Percentiles rank a stretch among this genome's conserved stretches.
Evolutionary conservation across 2,888 invertebrate genomes (phyloP).

Genomic region (Rotaria macrura): DNA sequence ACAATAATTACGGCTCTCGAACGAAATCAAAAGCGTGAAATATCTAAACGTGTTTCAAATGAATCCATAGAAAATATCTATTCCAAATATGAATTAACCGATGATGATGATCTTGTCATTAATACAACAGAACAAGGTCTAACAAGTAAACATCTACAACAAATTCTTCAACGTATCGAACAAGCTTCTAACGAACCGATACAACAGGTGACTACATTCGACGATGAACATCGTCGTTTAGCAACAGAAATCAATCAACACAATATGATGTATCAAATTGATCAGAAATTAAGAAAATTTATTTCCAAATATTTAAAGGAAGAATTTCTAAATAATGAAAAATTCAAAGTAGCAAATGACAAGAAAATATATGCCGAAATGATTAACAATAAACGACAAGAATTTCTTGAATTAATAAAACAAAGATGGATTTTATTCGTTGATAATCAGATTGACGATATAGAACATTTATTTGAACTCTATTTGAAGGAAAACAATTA

Average conservation of each 20-base stretch:
- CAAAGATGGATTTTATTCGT: neutral
- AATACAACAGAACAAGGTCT: neutral
- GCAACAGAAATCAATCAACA: conserved; percentile 1
- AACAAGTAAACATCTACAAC: neutral
- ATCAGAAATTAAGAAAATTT: conserved; percentile 15
- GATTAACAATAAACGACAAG: neutral
- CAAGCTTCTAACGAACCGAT: neutral
- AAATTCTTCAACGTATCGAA: neutral
- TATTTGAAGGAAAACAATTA: neutral
- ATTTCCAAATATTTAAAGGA: neutral
- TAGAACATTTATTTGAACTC: neutral
- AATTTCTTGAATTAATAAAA: neutral
- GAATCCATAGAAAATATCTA: neutral
- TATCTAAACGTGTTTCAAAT: neutral
- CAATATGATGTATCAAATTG: neutral
- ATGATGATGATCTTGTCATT: neutral
- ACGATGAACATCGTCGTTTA: neutral
- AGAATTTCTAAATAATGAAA: neutral
- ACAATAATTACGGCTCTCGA: neutral
- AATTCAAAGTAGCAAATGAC: neutral
- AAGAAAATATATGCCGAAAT: neutral
- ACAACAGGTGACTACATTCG: neutral
- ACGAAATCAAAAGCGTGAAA: neutral
- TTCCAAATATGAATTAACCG: neutral
- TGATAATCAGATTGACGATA: neutral